Conservation (phyloP, 2,113 vertebrate genomes). For the Rhegmatorhina hoffmannsi region DNA sequence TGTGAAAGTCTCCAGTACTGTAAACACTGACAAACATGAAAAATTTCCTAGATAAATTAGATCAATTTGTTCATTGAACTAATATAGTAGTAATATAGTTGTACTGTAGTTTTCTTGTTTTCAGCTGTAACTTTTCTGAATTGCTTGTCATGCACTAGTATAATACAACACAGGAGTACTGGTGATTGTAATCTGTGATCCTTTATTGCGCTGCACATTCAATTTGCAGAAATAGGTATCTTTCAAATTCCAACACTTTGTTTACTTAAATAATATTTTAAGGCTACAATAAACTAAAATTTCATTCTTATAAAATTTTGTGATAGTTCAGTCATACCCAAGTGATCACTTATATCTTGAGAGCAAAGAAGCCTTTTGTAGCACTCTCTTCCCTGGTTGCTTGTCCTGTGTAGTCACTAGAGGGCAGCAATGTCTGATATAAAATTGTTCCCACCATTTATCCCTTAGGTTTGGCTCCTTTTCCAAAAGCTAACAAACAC, state of each 20-base stretch:
- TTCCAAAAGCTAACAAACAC: neutral
- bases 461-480: neutral
- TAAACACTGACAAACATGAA: neutral
- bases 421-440: constrained; percentile 67
- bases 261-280: neutral
- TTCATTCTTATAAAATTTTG: neutral
- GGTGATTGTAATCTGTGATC: neutral
- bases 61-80: neutral
- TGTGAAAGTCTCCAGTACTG: neutral
- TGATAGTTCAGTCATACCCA: neutral
- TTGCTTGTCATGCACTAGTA: neutral
- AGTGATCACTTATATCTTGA: neutral
- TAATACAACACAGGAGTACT: neutral
- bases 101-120: neutral
- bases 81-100: neutral
- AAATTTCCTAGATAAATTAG: neutral
- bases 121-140: neutral
- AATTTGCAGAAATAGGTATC: neutral
- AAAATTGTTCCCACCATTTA: neutral
- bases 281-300: neutral
- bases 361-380: neutral
- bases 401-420: constrained; percentile 3
- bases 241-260: neutral
- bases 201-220: neutral
- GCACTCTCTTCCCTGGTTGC: neutral